phyloP scores from a whole-genome alignment of 2,888 invertebrate genomes.

The Lydus trimaculatus region DNA sequence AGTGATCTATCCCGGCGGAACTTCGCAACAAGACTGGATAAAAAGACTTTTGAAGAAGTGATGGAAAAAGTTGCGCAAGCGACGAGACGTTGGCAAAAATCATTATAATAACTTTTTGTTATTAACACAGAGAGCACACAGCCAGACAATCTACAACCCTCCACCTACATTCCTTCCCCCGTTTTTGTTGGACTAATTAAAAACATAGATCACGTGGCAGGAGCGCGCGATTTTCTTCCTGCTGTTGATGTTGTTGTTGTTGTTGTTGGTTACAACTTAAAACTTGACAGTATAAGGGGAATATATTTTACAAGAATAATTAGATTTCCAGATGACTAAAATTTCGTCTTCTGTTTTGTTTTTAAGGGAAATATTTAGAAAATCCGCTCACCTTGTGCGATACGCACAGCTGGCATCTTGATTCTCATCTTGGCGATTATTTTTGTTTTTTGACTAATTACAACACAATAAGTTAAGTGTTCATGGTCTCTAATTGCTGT shows the following conservation, averaged over 20 bases:
- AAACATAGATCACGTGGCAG: slow-evolving; percentile 51
- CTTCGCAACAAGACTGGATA: slow-evolving; percentile 32
- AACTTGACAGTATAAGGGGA: neutral
- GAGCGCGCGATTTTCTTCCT: slow-evolving; percentile 29
- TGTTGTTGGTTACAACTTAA: neutral
- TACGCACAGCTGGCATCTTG: slow-evolving; percentile 96
- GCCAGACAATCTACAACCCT: slow-evolving; percentile 54
- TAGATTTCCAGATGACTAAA: neutral
- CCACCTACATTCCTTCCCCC: slow-evolving; percentile 36
- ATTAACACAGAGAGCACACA: slow-evolving; percentile 45
- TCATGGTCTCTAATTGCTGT: slow-evolving; percentile 4
- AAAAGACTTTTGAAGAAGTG: slow-evolving; percentile 31
- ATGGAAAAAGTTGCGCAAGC: slow-evolving; percentile 58
- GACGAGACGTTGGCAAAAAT: slow-evolving; percentile 56
- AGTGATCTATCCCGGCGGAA: slow-evolving; percentile 17
- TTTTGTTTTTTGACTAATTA: slow-evolving; percentile 23
- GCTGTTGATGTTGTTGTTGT: neutral
- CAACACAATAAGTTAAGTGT: slow-evolving; percentile 15
- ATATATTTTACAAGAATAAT: neutral
- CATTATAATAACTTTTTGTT: slow-evolving; percentile 61
- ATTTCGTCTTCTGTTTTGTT: neutral
- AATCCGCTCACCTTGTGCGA: slow-evolving; percentile 86
- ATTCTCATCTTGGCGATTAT: slow-evolving; percentile 85
- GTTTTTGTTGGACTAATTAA: slow-evolving; percentile 25
- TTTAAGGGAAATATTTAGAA: neutral